Evolutionary conservation across 2,888 invertebrate species (phyloP).

Genomic region (Aproaerema taeniolella): DNA sequence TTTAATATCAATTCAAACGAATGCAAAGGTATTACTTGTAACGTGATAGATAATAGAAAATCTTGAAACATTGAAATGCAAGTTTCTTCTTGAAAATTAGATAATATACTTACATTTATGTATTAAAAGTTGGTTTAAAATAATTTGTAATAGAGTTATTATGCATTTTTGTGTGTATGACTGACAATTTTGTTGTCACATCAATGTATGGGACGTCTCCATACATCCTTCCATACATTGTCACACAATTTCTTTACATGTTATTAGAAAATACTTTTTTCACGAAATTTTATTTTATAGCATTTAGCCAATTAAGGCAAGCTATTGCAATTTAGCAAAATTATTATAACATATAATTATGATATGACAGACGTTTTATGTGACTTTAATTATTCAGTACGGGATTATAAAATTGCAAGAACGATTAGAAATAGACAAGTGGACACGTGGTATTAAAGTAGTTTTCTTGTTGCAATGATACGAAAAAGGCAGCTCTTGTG

Average conservation of each 20-base stretch:
- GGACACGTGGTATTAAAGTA: no score
- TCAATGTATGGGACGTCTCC: constrained; percentile 47
- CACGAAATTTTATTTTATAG: constrained; percentile 10
- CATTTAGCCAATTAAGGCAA: constrained; percentile 10
- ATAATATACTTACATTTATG: background rate
- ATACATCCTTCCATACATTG: constrained; percentile 46
- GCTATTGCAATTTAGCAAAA: background rate
- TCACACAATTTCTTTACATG: constrained; percentile 28
- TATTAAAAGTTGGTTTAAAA: background rate
- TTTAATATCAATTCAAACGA: constrained; percentile 1
- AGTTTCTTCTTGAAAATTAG: constrained; percentile 3
- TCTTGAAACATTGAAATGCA: background rate
- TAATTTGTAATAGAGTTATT: constrained; percentile 3
- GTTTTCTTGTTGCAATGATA: no score
- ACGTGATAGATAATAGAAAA: background rate
- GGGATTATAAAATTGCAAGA: no score
- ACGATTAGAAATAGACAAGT: no score
- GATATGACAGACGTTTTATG: no score
- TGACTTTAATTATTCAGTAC: no score
- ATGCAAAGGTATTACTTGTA: background rate
- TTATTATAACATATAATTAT: background rate
- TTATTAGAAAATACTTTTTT: constrained; percentile 18
- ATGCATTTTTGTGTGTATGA: constrained; percentile 14
- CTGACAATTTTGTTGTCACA: constrained; percentile 23
- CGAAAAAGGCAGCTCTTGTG: no score